Base-by-base conservation (phyloP, 2,888 invertebrate genomes). In the Zonitis immaculata region DNA sequence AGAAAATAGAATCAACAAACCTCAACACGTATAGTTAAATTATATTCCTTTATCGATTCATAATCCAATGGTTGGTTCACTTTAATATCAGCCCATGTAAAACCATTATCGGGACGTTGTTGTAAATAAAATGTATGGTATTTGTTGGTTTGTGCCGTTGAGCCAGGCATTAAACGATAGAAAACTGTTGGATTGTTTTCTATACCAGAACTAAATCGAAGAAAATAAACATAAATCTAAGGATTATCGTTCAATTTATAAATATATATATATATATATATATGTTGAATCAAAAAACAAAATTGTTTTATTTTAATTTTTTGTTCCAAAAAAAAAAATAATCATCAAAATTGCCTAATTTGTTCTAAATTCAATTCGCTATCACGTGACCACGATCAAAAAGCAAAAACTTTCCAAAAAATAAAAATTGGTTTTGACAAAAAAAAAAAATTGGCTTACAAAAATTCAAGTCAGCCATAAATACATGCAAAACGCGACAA, bases 171-270 rank as follows among this genome's bases (percentile, higher is more conserved):
- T 73, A 95, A 79, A 58, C 91, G 89, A 79, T 95, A 95, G 82
- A 92, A 95, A 66, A 95, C 95, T 66, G 93, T 93, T 54, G 95
- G 95, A 78, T 94, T 95, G 78, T 92, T 92, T 76, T 94, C 93
- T 77, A 95, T 95, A 65, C 95, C 95, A 75, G 95, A 95, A 82
- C 95, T 94, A 85, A 67, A 61, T 58, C 66, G 54, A 63, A 63
- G 60, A 56, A 56, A 55, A 49, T 27, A 47, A 49, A 42, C 42
- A 52, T 32, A 42, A 52, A 18, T 47, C 51, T 43, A 51, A 52
- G 56, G 54, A 53, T 48, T 52, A 58, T 42, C 7, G 12, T n/a
- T n/a, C n/a, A n/a, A n/a, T n/a, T n/a, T n/a, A n/a, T n/a, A n/a
- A n/a, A n/a, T n/a, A n/a, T n/a, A n/a, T n/a, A n/a, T n/a, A n/a